Percentiles rank a stretch among this genome's conserved stretches.
Evolutionary conservation across 2,113 vertebrate genomes (phyloP).

Genomic region (Salvelinus sp.): DNA sequence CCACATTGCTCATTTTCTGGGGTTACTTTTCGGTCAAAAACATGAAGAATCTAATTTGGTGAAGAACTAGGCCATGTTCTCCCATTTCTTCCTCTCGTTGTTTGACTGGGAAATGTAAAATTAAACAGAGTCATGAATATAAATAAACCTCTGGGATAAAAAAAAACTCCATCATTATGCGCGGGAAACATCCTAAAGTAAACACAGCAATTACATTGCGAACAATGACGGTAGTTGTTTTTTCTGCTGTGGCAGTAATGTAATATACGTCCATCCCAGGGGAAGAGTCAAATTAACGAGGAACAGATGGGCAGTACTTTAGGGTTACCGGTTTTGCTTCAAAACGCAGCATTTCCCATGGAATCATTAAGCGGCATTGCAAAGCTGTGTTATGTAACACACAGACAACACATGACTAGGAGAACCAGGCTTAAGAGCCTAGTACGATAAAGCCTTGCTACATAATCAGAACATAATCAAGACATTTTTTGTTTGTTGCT

Average conservation of each 20-base stretch:
- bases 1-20: not conserved
- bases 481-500: too few species aligned
- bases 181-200: not conserved
- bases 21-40: not conserved
- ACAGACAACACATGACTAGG: conserved; percentile 1
- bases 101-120: too few species aligned
- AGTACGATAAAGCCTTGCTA: not conserved
- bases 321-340: conserved; percentile 42
- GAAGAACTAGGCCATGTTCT: not conserved
- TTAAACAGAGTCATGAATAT: too few species aligned
- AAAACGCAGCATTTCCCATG: conserved; percentile 26
- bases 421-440: not conserved
- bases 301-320: conserved; percentile 56
- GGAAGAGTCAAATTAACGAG: conserved; percentile 48
- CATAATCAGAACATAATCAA: conserved; percentile 8
- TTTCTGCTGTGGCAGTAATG: conserved; percentile 26
- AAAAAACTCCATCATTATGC: not conserved
- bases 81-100: too few species aligned
- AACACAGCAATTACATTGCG: not conserved
- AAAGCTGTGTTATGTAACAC: conserved; percentile 25
- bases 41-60: not conserved
- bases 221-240: conserved; percentile 1
- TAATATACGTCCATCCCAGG: conserved; percentile 35
- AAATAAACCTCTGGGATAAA: too few species aligned
- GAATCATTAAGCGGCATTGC: conserved; percentile 35